A percentile compares a stretch with the other conserved stretches of the same genome.
These are phyloP conservation scores for Popillia japonica DNA, from an alignment of 1,140 invertebrate species.

Conservation along the genomic window DNA sequence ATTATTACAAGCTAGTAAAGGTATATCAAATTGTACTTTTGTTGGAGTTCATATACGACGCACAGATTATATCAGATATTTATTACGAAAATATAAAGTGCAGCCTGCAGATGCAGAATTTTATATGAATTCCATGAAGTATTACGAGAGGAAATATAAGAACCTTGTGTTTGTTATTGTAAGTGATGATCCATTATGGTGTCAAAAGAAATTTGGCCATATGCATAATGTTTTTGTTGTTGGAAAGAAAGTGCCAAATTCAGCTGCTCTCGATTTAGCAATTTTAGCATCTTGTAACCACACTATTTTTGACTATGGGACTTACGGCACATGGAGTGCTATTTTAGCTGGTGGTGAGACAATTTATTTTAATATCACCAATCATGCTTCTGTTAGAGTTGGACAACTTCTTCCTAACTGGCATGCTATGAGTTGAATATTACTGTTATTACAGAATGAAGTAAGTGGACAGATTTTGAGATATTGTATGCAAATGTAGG, in stretches of 20 bases:
- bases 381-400: slow-evolving; percentile 65
- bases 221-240: slow-evolving; percentile 63
- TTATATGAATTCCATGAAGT: slow-evolving; percentile 67
- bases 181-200: slow-evolving; percentile 72
- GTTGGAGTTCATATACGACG: slow-evolving; percentile 69
- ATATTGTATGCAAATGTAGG: too few relatives aligned
- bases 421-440: slow-evolving; percentile 56
- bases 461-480: too few relatives aligned
- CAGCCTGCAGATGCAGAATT: slow-evolving; percentile 65
- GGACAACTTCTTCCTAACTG: slow-evolving; percentile 67
- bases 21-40: slow-evolving; percentile 58
- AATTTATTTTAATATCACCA: slow-evolving; percentile 66
- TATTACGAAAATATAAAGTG: slow-evolving; percentile 63
- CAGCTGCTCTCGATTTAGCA: slow-evolving; percentile 70
- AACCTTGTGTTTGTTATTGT: slow-evolving; percentile 67
- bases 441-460: not conserved
- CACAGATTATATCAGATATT: slow-evolving; percentile 69
- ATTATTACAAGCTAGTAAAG: slow-evolving; percentile 57
- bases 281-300: slow-evolving; percentile 72
- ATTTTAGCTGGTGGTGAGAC: slow-evolving; percentile 71
- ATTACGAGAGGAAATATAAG: slow-evolving; percentile 64
- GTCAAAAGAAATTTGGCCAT: slow-evolving; percentile 63
- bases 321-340: slow-evolving; percentile 74
- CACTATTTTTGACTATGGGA: slow-evolving; percentile 74
- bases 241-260: slow-evolving; percentile 60